Base-by-base conservation (phyloP, 2,888 invertebrate species). In the Drosophila neotestacea region DNA sequence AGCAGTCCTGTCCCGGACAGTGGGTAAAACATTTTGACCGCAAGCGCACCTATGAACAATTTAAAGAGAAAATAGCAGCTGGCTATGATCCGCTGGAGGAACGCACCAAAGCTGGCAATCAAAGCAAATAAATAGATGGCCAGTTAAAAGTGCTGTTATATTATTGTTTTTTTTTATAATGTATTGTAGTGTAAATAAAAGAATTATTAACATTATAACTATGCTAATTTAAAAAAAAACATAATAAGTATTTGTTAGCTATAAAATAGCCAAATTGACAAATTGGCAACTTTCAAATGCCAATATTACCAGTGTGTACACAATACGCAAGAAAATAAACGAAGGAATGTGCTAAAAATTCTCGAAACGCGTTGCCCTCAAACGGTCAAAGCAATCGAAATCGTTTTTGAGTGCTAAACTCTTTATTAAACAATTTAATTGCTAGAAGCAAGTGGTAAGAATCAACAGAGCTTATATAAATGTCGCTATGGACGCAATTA, bases 21-120 rank as follows among this genome's bases (percentile, higher is more conserved):
- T 97, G 98, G 98, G 97, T 98, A 47, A 96, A 96, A 91, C 98
- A 98, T 93, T 98, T 98, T 92, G 98, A 98, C 93, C 95, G 97
- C 85, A 97, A 97, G 93, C 94, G 97, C 89, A 96, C 96, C 84
- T 98, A 97, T 93, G 94, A 97, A 89, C 94, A 96, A 90, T 98
- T 96, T 93, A 97, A 98, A 93, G 95, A 96, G 86, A 96, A 95
- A 94, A 95, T 98, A 92, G 96, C 97, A 90, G 95, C 95, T 90
- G 98, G 97, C 93, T 97, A 95, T 93, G 97, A 97, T 92, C 97
- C 97, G 47, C 93, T 96, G 5, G 78, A 82, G 6, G 85, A 85
- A 10, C 73, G 81, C 11, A 39, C 28, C 5, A 73, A 69, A 36
- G 41, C 64, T 5, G 60, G 70, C 11, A 76, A 68, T 41, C n/a